Conservation (phyloP, 2,797 vertebrate genomes). For the Staurois parvus region DNA sequence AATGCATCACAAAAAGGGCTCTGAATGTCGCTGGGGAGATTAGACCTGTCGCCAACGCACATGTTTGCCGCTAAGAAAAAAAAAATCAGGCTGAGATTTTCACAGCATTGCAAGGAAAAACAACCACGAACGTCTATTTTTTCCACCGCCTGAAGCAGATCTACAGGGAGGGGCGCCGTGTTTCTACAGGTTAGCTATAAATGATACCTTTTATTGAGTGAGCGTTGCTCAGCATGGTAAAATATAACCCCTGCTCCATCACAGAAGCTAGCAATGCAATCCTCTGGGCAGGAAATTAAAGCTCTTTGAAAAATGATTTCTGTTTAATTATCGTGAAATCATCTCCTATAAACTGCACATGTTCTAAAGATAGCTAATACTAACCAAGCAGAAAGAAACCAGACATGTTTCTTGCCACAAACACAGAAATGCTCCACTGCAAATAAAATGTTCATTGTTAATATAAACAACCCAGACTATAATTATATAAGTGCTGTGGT, state of each 20-base stretch:
- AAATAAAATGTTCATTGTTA: not conserved
- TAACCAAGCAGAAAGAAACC: slow-evolving; percentile 13
- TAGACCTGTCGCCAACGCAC: slow-evolving; percentile 26
- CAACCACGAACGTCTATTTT: slow-evolving; percentile 3
- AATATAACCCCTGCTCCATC: slow-evolving; percentile 1
- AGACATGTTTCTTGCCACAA: slow-evolving; percentile 36
- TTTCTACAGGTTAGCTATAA: slow-evolving; percentile 5
- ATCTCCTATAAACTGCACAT: slow-evolving; percentile 46
- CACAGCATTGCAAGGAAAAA: slow-evolving; percentile 12
- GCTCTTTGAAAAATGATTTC: slow-evolving; percentile 42
- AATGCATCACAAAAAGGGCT: slow-evolving; percentile 34
- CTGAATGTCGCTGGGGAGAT: slow-evolving; percentile 34
- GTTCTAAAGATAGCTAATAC: slow-evolving; percentile 48
- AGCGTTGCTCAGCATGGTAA: slow-evolving; percentile 3
- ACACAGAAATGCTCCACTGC: not conserved
- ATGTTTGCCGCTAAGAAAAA: slow-evolving; percentile 2
- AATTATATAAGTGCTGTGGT: not conserved
- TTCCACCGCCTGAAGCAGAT: not conserved
- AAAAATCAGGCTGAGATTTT: not conserved
- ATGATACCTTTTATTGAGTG: slow-evolving; percentile 28
- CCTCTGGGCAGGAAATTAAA: slow-evolving; percentile 52
- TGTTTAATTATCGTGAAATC: slow-evolving; percentile 49
- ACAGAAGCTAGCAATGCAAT: slow-evolving; percentile 12
- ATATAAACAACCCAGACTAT: not conserved
- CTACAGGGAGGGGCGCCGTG: not conserved